phyloP scores from a whole-genome alignment of 2,797 vertebrate genomes.

The Australoheros facetus region DNA sequence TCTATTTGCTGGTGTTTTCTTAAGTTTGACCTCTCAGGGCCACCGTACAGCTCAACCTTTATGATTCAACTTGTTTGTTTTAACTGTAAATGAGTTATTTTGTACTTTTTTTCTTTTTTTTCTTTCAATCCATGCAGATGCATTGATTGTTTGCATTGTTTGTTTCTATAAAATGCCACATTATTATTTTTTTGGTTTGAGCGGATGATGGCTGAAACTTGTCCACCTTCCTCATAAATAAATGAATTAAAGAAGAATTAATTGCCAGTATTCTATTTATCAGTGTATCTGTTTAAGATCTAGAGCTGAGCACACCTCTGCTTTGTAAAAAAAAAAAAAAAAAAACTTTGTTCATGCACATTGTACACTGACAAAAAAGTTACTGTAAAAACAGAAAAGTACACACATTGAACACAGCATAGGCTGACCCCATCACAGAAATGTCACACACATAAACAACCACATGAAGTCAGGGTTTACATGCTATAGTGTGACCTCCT shows the following conservation, averaged over 20 bases:
- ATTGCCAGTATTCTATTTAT: background rate
- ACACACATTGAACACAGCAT: background rate
- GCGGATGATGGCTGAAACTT: background rate
- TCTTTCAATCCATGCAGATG: background rate
- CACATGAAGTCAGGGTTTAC: constrained; percentile 33
- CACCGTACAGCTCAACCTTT: too few species aligned
- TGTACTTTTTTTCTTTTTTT: background rate
- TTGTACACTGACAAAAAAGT: background rate
- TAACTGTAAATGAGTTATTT: background rate
- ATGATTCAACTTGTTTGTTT: background rate
- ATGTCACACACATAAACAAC: constrained; percentile 32
- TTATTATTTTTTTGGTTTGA: background rate
- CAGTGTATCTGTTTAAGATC: background rate
- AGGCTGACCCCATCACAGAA: constrained; percentile 30
- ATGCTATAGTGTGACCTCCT: constrained; percentile 44
- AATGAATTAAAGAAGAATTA: background rate
- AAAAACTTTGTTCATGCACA: background rate
- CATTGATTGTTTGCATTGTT: background rate
- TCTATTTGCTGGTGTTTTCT: too few species aligned
- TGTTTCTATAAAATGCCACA: background rate
- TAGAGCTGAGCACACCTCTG: too few species aligned
- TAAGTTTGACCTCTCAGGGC: too few species aligned
- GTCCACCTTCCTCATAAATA: background rate
- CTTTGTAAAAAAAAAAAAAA: background rate
- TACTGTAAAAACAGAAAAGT: background rate